These are phyloP conservation scores for Tenualosa thibaudeaui DNA, from an alignment of 2,797 vertebrate species.

Conservation along the genomic window DNA sequence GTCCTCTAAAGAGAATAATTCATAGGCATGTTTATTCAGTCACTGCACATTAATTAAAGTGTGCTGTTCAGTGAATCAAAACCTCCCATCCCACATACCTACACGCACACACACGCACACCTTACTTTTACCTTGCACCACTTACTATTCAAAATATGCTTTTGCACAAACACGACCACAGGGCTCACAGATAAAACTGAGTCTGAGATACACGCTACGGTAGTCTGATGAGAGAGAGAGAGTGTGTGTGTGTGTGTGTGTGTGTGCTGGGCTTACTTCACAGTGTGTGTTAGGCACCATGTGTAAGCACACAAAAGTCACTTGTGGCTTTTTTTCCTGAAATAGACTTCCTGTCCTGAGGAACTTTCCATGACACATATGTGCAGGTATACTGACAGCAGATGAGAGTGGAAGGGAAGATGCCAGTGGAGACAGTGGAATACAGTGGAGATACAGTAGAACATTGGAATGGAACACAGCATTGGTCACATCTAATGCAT, in stretches of 20 bases:
- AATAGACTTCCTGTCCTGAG: background rate
- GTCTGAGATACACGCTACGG: background rate
- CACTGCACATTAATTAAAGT: constrained; percentile 48
- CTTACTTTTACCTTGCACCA: background rate
- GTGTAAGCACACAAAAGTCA: constrained; percentile 3
- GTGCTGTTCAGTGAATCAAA: constrained; percentile 34
- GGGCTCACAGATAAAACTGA: background rate
- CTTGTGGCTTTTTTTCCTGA: background rate
- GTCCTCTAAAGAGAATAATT: constrained; percentile 54
- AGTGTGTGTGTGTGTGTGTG: background rate
- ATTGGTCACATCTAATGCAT: background rate
- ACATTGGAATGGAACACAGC: background rate
- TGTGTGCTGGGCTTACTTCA: background rate
- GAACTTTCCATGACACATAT: background rate
- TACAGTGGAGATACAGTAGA: too few species aligned
- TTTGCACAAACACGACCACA: background rate
- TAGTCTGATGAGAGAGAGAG: background rate
- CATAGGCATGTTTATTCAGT: constrained; percentile 51
- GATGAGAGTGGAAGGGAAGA: background rate
- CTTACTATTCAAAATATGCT: background rate
- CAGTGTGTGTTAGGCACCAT: background rate
- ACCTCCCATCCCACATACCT: background rate
- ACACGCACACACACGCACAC: background rate
- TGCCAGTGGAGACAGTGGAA: background rate
- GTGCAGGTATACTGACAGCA: background rate